Evolutionary conservation across 2,888 invertebrate species (phyloP).

Genomic region (Lycocerus yunnanus): DNA sequence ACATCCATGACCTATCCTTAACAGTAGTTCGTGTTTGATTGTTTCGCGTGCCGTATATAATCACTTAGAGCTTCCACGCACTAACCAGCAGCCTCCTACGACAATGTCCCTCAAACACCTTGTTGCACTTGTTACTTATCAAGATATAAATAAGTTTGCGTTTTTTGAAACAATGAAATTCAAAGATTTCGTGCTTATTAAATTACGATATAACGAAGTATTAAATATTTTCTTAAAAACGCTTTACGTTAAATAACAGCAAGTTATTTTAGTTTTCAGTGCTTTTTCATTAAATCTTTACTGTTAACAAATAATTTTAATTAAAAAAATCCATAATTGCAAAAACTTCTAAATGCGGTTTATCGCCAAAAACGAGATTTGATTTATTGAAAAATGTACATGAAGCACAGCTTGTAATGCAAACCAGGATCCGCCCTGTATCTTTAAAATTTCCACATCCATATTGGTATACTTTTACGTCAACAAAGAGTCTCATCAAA

Average conservation of each 20-base stretch:
- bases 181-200: not conserved
- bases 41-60: conserved; percentile 39
- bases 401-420: no score
- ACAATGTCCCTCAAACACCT: conserved; percentile 27
- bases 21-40: conserved; percentile 38
- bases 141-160: conserved; percentile 2
- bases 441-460: no score
- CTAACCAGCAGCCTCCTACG: conserved; percentile 35
- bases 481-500: no score
- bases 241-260: not conserved
- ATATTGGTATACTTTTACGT: no score
- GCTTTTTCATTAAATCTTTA: no score
- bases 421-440: no score
- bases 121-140: conserved; percentile 23
- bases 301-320: no score
- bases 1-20: conserved; percentile 39
- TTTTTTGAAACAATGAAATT: not conserved
- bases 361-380: no score
- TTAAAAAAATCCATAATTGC: no score
- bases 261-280: no score
- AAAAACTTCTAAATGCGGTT: no score
- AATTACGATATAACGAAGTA: not conserved
- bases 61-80: conserved; percentile 36
- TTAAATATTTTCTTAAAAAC: not conserved
- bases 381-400: no score